Percentiles rank a stretch among this genome's conserved stretches.
Evolutionary conservation across 2,113 vertebrate genomes (phyloP).

Genomic region (Scortum barcoo): DNA sequence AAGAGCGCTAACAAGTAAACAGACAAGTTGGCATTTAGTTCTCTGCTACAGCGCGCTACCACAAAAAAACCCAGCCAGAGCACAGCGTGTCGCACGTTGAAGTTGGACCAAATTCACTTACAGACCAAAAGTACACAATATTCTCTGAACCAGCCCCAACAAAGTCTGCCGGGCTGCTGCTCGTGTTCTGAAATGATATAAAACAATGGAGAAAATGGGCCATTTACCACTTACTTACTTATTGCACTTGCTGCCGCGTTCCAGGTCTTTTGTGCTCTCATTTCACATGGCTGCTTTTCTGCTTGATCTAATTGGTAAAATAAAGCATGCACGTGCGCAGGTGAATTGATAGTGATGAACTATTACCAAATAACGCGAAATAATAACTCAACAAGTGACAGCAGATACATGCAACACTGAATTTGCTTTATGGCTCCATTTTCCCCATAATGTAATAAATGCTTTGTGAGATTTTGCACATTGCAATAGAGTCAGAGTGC

Average conservation of each 20-base stretch:
- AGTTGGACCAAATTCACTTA: slow-evolving; percentile 34
- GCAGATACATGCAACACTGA: slow-evolving; percentile 29
- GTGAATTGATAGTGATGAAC: slow-evolving; percentile 9
- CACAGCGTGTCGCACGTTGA: slow-evolving; percentile 13
- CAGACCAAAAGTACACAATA: slow-evolving; percentile 41
- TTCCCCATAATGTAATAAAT: slow-evolving; percentile 44
- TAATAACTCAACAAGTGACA: slow-evolving; percentile 27
- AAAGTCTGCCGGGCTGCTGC: slow-evolving; percentile 41
- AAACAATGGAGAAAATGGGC: slow-evolving; percentile 41
- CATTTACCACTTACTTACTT: neutral
- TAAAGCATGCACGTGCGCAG: neutral
- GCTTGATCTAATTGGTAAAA: slow-evolving; percentile 4
- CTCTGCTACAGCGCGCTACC: slow-evolving; percentile 21
- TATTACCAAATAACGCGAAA: slow-evolving; percentile 11
- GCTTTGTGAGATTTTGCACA: slow-evolving; percentile 34
- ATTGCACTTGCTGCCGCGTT: neutral
- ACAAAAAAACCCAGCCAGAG: slow-evolving; percentile 32
- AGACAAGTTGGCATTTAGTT: slow-evolving; percentile 46
- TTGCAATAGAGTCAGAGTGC: slow-evolving; percentile 11
- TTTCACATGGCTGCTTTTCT: slow-evolving; percentile 5
- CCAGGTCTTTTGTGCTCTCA: slow-evolving; percentile 3
- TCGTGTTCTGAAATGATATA: slow-evolving; percentile 32
- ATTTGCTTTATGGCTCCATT: slow-evolving; percentile 40
- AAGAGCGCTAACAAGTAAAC: slow-evolving; percentile 39
- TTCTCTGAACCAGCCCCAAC: slow-evolving; percentile 31